Percentiles rank a stretch among this genome's conserved stretches.
Evolutionary conservation across 2,797 vertebrate species (phyloP).

Genomic region (Hybognathus amarus): DNA sequence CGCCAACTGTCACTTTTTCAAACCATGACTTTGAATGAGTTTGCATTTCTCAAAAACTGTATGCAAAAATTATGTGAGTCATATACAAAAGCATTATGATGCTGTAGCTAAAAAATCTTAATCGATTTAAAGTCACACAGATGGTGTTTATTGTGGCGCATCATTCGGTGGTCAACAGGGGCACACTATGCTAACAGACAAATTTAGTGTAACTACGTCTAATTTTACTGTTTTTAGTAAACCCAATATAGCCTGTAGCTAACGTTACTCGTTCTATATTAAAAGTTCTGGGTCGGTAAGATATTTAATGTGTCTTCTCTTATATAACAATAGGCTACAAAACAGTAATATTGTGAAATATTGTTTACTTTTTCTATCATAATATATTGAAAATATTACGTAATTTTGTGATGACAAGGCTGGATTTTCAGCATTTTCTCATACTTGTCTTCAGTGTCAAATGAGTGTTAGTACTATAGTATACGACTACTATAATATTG

Average conservation of each 20-base stretch:
- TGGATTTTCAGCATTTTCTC: background rate
- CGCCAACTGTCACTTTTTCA: conserved; percentile 29
- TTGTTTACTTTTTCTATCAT: no score
- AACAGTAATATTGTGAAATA: no score
- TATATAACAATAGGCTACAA: background rate
- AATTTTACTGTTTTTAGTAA: background rate
- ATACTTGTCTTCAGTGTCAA: background rate
- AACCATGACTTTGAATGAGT: background rate
- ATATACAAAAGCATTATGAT: background rate
- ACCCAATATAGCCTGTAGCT: no score
- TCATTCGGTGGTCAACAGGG: background rate
- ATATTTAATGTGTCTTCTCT: background rate
- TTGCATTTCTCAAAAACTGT: background rate
- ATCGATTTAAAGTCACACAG: background rate
- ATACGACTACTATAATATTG: no score
- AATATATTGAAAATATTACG: background rate
- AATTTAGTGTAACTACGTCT: background rate
- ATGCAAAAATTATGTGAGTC: background rate
- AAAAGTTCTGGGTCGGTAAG: background rate
- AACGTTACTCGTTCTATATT: background rate
- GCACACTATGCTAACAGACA: background rate
- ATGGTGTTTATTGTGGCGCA: background rate
- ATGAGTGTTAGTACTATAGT: no score
- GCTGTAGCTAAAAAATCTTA: background rate
- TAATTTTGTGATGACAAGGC: background rate